Base-by-base conservation (phyloP, 2,797 vertebrate genomes). In the Pelochelys cantorii region DNA sequence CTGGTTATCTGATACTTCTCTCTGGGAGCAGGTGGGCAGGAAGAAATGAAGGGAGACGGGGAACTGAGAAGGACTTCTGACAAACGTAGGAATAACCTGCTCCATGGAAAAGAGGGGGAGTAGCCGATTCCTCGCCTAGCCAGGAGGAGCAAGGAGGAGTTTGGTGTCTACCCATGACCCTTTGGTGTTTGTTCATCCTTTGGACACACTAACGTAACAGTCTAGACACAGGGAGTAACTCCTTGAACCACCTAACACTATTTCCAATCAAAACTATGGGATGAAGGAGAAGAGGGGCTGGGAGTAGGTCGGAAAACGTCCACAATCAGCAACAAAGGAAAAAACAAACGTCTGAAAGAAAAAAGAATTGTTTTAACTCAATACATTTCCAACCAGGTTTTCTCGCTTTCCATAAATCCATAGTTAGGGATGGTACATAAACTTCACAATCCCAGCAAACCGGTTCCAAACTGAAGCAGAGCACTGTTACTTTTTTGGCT, bases 31-130 rank as follows among this genome's bases (percentile, higher is more conserved):
- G n/a, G 68, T 71, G 68, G 34, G 68, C 17, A 74, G 11, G 37
- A 74, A 23, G 52, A 29, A 87, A 81, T 3, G 87, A 37, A 81
- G n/a, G 14, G 29, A 1, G 79, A 86, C 25, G 82, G 57, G 82
- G 31, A 90, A 84, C 34, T 18, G 79, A 74, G 83, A 55, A 87
- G 87, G 59, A 60, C 91, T 95, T 95, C 55, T 93, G 87, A 80
- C 5, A 9, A 29, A 54, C 79, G 90, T 56, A 78, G 71, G 60
- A 88, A 22, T 65, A 90, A 91, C 37, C 52, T 25, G 23, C 56
- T 85, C 54, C 56, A 88, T 34, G 83, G 81, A 84, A 89, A 81
- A 86, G 85, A 77, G 79, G 29, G 79, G 83, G 91, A 83, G 93
- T 87, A 92, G 85, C 42, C 11, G 11, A 34, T 52, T 91, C 90